These are phyloP conservation scores for Gasterosteus aculeatus DNA, from an alignment of 2,113 vertebrate species.

Conservation along the genomic window DNA sequence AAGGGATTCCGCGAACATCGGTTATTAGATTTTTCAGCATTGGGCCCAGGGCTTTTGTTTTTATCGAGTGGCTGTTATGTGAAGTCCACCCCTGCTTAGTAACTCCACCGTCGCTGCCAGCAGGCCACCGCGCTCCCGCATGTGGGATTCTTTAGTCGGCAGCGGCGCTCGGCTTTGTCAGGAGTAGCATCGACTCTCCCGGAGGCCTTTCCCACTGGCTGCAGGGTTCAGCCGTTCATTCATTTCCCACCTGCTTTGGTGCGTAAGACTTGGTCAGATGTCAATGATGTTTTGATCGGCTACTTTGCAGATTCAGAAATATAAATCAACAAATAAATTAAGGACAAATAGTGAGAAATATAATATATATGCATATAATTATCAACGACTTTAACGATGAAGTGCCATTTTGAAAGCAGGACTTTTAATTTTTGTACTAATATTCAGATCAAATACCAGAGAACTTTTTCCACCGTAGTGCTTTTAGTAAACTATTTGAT, in stretches of 20 bases:
- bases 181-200: constrained; percentile 51
- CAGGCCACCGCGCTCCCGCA: neutral
- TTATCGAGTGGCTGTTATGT: constrained; percentile 64
- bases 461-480: no score
- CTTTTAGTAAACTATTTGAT: no score
- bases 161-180: constrained; percentile 4
- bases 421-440: no score
- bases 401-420: no score
- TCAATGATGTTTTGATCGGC: neutral
- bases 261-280: constrained; percentile 24
- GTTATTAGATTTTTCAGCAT: constrained; percentile 58
- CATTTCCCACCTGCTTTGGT: constrained; percentile 45
- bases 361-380: no score
- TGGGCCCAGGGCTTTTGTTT: constrained; percentile 54
- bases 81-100: constrained; percentile 47
- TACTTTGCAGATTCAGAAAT: no score
- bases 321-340: no score
- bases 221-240: constrained; percentile 30
- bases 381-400: no score
- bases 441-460: no score
- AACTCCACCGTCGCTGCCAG: constrained; percentile 25
- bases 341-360: no score
- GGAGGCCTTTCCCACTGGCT: constrained; percentile 39
- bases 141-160: constrained; percentile 59
- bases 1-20: constrained; percentile 37